Percentiles rank a stretch among this genome's conserved stretches.
Conservation (phyloP, 2,113 vertebrate genomes). For the Hippocampus abdominalis region DNA sequence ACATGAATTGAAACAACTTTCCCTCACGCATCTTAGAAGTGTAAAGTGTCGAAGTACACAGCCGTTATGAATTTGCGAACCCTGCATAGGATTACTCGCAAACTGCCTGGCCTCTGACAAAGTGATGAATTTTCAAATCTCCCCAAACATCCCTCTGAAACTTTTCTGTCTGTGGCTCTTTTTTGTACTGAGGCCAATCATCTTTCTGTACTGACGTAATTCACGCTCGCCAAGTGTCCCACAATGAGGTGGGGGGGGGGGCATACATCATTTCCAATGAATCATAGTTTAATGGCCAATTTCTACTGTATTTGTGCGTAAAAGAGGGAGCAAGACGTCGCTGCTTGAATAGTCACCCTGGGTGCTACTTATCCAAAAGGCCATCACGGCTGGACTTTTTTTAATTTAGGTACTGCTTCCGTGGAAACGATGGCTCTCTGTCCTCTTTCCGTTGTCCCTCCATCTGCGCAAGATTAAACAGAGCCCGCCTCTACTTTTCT, state of each 20-base stretch:
- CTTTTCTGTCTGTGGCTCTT: conserved; percentile 15
- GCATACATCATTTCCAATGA: conserved; percentile 25
- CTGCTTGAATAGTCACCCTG: conserved; percentile 32
- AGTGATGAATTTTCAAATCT: conserved; percentile 51
- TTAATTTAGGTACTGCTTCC: conserved; percentile 60
- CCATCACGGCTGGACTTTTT: conserved; percentile 46
- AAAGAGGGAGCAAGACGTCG: conserved; percentile 13
- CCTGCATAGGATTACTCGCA: conserved; percentile 46
- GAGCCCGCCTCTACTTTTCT: conserved; percentile 52
- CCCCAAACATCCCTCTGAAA: conserved; percentile 30
- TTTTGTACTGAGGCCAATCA: conserved; percentile 6
- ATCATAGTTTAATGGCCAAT: conserved; percentile 45
- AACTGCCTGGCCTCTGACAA: conserved; percentile 52
- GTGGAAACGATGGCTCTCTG: conserved; percentile 39
- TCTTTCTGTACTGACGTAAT: neutral
- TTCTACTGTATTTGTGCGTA: conserved; percentile 14
- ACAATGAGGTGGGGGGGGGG: neutral
- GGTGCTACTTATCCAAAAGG: conserved; percentile 63
- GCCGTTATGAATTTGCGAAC: conserved; percentile 42
- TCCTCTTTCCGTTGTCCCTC: conserved; percentile 38
- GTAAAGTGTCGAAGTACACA: conserved; percentile 19
- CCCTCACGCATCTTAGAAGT: conserved; percentile 8
- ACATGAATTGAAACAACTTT: conserved; percentile 7
- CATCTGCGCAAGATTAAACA: conserved; percentile 61
- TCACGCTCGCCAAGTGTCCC: conserved; percentile 1